These are phyloP conservation scores for Antennarius maculatus DNA, from an alignment of 2,797 vertebrate species.

Conservation along the genomic window DNA sequence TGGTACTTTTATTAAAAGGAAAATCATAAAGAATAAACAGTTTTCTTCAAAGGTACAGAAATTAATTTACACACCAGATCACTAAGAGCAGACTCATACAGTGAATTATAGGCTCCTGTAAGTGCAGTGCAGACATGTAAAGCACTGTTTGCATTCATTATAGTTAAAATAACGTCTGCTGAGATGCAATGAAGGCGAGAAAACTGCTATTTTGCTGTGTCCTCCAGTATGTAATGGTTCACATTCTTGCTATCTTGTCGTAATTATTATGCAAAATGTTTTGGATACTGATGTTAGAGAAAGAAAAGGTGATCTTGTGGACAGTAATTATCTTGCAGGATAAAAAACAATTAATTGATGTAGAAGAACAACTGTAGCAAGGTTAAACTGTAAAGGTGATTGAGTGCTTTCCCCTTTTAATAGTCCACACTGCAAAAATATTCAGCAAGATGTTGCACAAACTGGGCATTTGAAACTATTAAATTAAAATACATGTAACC, in stretches of 20 bases:
- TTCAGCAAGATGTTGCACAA: neutral
- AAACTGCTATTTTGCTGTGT: constrained; percentile 1
- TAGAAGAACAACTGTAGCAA: constrained; percentile 33
- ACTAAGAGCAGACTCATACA: constrained; percentile 1
- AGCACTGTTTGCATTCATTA: neutral
- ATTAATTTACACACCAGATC: too few relatives aligned
- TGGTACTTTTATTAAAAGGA: too few relatives aligned
- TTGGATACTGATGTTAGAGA: constrained; percentile 47
- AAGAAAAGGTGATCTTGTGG: constrained; percentile 40
- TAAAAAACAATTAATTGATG: constrained; percentile 47
- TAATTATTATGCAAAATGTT: constrained; percentile 49
- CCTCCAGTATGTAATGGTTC: neutral
- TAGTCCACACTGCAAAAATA: neutral
- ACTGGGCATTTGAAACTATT: neutral
- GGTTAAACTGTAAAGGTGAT: constrained; percentile 40
- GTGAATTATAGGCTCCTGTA: constrained; percentile 33
- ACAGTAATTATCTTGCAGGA: constrained; percentile 42
- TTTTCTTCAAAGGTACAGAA: too few relatives aligned
- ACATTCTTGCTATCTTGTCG: constrained; percentile 28
- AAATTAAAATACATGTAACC: neutral
- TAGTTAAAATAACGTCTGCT: neutral
- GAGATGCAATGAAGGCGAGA: neutral
- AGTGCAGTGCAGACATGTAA: constrained; percentile 10
- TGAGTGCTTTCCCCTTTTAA: constrained; percentile 10
- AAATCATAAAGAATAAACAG: too few relatives aligned